Evolutionary conservation across 1,140 invertebrate genomes (phyloP).

Genomic region (honey bee (Apis mellifera)): Amel_HAv3.1 CM009936.2:14454001-14454500

Average conservation of each 20-base stretch:
- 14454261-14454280: conserved; percentile 9
- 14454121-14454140: neutral
- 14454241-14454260: neutral
- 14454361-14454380: conserved; percentile 13
- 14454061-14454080: neutral
- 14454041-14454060: neutral
- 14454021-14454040: neutral
- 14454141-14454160: neutral
- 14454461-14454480: too few species aligned
- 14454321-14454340: neutral
- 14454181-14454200: neutral
- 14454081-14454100: too few species aligned
- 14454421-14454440: neutral
- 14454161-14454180: neutral
- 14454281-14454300: conserved; percentile 23
- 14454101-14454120: neutral
- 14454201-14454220: neutral
- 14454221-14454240: too few species aligned
- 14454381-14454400: conserved; percentile 20
- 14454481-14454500: too few species aligned
- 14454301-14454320: neutral
- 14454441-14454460: neutral
- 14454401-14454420: neutral
- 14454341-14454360: neutral
- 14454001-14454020: too few species aligned